Evolutionary conservation across 1,140 invertebrate genomes (phyloP).

Genomic region (Papilio xuthus): DNA sequence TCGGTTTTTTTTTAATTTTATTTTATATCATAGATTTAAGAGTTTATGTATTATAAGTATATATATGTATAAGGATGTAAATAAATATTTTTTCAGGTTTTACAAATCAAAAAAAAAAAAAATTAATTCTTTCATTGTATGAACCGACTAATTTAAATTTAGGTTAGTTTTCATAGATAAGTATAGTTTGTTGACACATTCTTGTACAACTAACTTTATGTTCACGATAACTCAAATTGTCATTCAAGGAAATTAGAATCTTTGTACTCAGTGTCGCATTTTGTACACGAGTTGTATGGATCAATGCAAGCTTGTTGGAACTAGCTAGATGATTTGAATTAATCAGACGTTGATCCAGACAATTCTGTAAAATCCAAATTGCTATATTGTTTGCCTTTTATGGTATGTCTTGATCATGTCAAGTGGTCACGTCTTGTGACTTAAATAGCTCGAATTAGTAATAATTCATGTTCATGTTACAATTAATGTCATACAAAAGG

Average conservation of each 20-base stretch:
- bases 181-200: not conserved
- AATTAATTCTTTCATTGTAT: no score
- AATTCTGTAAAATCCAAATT: conserved; percentile 33
- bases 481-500: conserved; percentile 29
- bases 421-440: conserved; percentile 24
- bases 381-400: conserved; percentile 34
- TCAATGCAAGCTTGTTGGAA: not conserved
- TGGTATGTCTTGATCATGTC: conserved; percentile 13
- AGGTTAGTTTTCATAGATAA: not conserved
- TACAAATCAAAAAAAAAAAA: no score
- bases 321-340: not conserved
- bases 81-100: no score
- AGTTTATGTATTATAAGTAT: no score
- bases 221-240: not conserved
- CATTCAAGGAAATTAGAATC: conserved; percentile 7
- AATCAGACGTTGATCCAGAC: conserved; percentile 25
- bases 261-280: no score
- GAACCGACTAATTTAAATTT: not conserved
- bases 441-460: conserved; percentile 17
- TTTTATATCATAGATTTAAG: no score
- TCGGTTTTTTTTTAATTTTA: no score
- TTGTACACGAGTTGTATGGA: not conserved
- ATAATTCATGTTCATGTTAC: conserved; percentile 19
- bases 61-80: no score
- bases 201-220: not conserved